Conservation (phyloP, 2,113 vertebrate species). For the Furnarius figulus region DNA sequence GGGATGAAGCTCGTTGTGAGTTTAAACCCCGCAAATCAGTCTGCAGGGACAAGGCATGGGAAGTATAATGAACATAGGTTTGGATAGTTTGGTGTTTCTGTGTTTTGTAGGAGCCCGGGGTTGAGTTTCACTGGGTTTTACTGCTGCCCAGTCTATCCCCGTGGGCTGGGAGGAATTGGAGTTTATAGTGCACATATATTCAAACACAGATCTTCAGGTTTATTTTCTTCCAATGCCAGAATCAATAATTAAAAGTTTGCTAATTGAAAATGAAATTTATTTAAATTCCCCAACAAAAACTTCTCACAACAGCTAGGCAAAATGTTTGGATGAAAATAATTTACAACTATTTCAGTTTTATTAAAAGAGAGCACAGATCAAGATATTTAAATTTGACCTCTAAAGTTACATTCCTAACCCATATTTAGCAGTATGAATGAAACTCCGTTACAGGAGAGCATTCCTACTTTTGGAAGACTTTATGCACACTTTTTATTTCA, state of each 20-base stretch:
- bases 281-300: not conserved
- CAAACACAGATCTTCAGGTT: not conserved
- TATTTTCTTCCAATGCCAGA: not conserved
- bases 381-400: not conserved
- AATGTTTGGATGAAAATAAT: not conserved
- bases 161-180: not conserved
- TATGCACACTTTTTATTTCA: conserved; percentile 34
- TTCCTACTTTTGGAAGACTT: conserved; percentile 47
- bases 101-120: not conserved
- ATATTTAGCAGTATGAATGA: conserved; percentile 61
- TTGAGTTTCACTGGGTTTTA: not conserved
- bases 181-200: not conserved
- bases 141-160: not conserved
- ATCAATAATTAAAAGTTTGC: not conserved
- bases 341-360: not conserved
- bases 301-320: not conserved
- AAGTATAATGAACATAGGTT: fast-evolving
- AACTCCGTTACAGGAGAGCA: conserved; percentile 11
- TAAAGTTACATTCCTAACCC: conserved; percentile 46
- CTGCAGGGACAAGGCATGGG: not conserved
- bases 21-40: fast-evolving
- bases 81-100: not conserved
- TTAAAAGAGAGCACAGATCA: not conserved
- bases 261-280: not conserved
- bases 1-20: not conserved